A percentile compares a stretch with the other conserved stretches of the same genome.
These are phyloP conservation scores for Drosophila orena DNA, from an alignment of 1,140 invertebrate genomes.

Conservation along the genomic window DNA sequence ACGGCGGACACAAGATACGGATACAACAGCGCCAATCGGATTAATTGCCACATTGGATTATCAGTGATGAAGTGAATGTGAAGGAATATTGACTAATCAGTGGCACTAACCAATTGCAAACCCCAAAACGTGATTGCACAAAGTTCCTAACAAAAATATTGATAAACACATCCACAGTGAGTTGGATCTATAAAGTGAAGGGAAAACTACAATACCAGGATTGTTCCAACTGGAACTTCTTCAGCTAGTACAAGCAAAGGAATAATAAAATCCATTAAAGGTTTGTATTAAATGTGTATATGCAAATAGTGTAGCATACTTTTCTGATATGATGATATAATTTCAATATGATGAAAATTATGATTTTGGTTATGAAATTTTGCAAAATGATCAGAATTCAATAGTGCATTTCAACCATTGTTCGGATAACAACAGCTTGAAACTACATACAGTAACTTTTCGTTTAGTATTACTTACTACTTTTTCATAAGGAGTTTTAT, in stretches of 20 bases:
- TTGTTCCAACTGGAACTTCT: constrained; percentile 3
- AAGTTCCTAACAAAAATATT: constrained; percentile 29
- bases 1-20: constrained; percentile 45
- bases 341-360: background rate
- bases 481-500: too few species aligned
- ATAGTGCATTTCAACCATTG: too few species aligned
- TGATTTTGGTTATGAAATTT: too few species aligned
- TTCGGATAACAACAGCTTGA: too few species aligned
- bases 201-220: background rate
- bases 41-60: constrained; percentile 59
- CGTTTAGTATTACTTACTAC: too few species aligned
- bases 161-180: background rate
- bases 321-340: constrained; percentile 1
- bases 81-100: constrained; percentile 2
- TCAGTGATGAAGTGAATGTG: constrained; percentile 66
- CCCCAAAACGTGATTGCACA: constrained; percentile 16
- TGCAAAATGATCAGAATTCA: too few species aligned
- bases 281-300: background rate
- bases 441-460: background rate
- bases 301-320: constrained; percentile 16
- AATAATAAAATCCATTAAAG: background rate
- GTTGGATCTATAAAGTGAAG: background rate
- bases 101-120: constrained; percentile 1
- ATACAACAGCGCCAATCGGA: constrained; percentile 12
- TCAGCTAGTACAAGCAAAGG: background rate